Evolutionary conservation across 2,797 vertebrate species (phyloP).

Genomic region (Ceryle rudis): DNA sequence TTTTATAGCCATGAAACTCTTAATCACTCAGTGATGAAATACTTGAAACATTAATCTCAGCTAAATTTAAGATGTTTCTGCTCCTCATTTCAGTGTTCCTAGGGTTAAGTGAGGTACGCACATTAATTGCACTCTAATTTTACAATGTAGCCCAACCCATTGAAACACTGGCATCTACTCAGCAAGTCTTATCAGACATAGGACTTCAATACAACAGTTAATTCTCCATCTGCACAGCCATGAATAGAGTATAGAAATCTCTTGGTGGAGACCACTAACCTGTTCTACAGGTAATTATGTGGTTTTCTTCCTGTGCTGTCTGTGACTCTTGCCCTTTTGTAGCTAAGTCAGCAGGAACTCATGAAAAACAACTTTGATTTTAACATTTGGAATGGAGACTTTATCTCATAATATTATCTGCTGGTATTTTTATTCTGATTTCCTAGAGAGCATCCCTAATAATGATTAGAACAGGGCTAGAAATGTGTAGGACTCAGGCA

Average conservation of each 20-base stretch:
- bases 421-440: background rate
- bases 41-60: background rate
- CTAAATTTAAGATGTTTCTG: background rate
- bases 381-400: background rate
- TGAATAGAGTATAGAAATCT: background rate
- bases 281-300: background rate
- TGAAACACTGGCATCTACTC: background rate
- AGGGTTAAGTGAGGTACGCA: background rate
- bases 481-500: background rate
- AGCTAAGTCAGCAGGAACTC: background rate
- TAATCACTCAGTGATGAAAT: background rate
- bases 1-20: background rate
- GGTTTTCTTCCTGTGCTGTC: background rate
- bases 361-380: background rate
- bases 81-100: background rate
- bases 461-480: background rate
- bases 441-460: background rate
- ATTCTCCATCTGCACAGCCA: background rate
- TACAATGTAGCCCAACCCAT: background rate
- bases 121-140: background rate
- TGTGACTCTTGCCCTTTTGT: background rate
- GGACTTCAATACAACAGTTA: background rate
- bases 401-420: background rate
- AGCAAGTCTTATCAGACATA: background rate
- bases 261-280: background rate